A percentile compares a stretch with the other conserved stretches of the same genome.
phyloP scores from a whole-genome alignment of 2,888 invertebrate species.

The Ophonus ardosiacus region DNA sequence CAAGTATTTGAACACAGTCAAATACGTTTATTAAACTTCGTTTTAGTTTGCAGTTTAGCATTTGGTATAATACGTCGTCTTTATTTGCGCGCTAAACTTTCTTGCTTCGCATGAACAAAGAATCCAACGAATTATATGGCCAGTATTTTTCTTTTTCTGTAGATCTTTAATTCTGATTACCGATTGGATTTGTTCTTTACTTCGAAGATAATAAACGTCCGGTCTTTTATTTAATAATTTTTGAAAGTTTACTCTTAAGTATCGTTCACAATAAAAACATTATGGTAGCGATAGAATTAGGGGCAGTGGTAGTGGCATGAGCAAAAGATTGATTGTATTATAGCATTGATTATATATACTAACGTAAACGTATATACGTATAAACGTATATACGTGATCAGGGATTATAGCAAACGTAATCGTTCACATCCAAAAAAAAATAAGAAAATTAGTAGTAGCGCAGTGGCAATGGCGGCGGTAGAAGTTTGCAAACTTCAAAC shows the following conservation, averaged over 20 bases:
- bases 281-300: no score
- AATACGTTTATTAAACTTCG: constrained; percentile 46
- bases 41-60: constrained; percentile 51
- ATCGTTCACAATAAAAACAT: no score
- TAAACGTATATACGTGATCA: no score
- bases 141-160: not conserved
- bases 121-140: not conserved
- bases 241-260: not conserved
- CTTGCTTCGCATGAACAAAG: not conserved
- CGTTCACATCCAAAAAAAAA: no score
- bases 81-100: constrained; percentile 19
- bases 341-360: no score
- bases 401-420: no score
- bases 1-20: constrained; percentile 32
- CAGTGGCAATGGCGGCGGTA: no score
- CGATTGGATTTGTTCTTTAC: constrained; percentile 7
- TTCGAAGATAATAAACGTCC: constrained; percentile 7
- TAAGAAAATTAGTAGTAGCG: no score
- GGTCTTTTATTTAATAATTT: not conserved
- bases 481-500: no score
- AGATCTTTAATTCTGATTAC: constrained; percentile 15
- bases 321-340: no score
- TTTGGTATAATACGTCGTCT: constrained; percentile 46
- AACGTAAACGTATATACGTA: no score
- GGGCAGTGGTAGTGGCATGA: no score